A percentile compares a stretch with the other conserved stretches of the same genome.
Conservation (phyloP, 2,113 vertebrate species). For the Nothoprocta perdicaria region DNA sequence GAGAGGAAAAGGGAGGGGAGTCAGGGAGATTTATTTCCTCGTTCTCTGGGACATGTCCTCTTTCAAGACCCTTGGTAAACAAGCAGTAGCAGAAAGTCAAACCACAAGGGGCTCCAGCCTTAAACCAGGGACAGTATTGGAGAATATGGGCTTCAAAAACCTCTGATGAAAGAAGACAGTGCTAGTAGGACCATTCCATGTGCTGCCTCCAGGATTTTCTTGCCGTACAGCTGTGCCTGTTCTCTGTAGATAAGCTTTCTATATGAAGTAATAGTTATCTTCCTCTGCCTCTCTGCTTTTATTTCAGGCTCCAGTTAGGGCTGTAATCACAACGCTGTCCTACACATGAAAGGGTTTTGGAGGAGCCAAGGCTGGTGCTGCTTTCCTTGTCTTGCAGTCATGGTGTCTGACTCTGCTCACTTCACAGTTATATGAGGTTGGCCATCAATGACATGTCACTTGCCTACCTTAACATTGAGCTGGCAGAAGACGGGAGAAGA, state of each 20-base stretch:
- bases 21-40: background rate
- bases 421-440: background rate
- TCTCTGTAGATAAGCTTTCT: background rate
- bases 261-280: background rate
- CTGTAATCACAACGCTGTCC: background rate
- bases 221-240: background rate
- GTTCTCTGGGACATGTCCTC: background rate
- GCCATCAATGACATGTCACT: background rate
- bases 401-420: fast-evolving
- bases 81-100: background rate
- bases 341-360: background rate
- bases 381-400: background rate
- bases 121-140: background rate
- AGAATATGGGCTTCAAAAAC: background rate
- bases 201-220: background rate
- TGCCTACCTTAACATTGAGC: background rate
- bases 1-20: background rate
- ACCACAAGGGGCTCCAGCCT: background rate
- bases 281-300: background rate
- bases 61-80: background rate
- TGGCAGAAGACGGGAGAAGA: background rate
- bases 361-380: background rate
- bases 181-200: background rate
- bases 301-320: background rate
- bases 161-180: background rate